Percentiles rank a stretch among this genome's conserved stretches.
These are phyloP conservation scores for Ochlodes sylvanus DNA, from an alignment of 2,888 invertebrate species.

Conservation along the genomic window DNA sequence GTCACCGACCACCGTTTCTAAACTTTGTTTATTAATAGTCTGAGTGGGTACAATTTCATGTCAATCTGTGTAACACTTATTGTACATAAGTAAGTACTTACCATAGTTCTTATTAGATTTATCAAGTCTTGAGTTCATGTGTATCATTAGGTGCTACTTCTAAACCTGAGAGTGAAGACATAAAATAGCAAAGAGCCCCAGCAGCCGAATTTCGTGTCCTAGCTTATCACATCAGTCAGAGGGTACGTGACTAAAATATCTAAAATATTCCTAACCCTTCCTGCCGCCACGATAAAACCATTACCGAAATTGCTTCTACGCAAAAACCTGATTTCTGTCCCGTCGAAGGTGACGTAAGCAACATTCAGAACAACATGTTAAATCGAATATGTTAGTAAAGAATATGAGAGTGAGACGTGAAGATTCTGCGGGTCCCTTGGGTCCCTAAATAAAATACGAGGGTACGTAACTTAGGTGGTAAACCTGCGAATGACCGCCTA, in stretches of 20 bases:
- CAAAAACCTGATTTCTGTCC: slow-evolving; percentile 18
- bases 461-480: slow-evolving; percentile 45
- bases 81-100: too few species aligned
- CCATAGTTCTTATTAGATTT: too few species aligned
- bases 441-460: slow-evolving; percentile 45
- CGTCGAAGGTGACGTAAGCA: slow-evolving; percentile 27
- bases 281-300: slow-evolving; percentile 18
- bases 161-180: too few species aligned
- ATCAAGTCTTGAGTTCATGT: too few species aligned
- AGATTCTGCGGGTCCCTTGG: slow-evolving; percentile 30
- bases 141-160: too few species aligned
- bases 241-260: slow-evolving; percentile 14
- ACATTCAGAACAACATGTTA: slow-evolving; percentile 27
- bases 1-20: too few species aligned
- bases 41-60: too few species aligned
- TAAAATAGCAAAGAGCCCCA: not conserved
- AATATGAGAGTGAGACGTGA: slow-evolving; percentile 29
- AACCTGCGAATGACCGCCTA: slow-evolving; percentile 45
- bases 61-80: too few species aligned
- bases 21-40: too few species aligned
- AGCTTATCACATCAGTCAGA: slow-evolving; percentile 13
- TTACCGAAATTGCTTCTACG: slow-evolving; percentile 17
- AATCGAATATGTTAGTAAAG: slow-evolving; percentile 30
- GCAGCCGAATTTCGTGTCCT: not conserved
- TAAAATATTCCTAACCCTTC: slow-evolving; percentile 2